Evolutionary conservation across 2,797 vertebrate genomes (phyloP).

Genomic region (Loriculus beryllinus): DNA sequence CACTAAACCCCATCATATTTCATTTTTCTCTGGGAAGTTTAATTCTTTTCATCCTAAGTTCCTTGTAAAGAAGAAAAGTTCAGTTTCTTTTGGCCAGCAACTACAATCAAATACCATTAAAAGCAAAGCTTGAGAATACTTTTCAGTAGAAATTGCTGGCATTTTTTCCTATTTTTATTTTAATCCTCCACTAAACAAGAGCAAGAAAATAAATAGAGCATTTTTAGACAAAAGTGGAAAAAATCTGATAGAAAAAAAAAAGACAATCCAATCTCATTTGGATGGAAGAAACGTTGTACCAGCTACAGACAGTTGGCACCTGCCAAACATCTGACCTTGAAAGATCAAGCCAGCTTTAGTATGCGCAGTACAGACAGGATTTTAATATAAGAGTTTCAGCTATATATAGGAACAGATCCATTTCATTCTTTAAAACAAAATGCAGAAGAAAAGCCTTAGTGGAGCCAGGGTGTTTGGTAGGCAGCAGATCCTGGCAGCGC

Average conservation of each 20-base stretch:
- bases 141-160: background rate
- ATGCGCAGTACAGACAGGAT: background rate
- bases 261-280: background rate
- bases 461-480: background rate
- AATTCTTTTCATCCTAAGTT: background rate
- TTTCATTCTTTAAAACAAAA: constrained; percentile 11
- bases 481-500: background rate
- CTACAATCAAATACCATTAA: background rate
- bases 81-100: background rate
- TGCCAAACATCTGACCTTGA: constrained; percentile 47
- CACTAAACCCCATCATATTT: background rate
- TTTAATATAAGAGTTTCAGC: constrained; percentile 13
- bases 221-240: background rate
- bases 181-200: background rate
- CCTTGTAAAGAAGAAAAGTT: background rate
- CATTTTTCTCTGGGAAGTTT: background rate
- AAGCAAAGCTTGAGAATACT: background rate
- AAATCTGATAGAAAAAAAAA: background rate
- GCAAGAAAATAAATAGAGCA: background rate
- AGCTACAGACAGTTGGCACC: constrained; percentile 18
- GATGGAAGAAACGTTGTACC: background rate
- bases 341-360: constrained; percentile 25
- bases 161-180: background rate
- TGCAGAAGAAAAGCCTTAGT: background rate
- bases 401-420: background rate